These are phyloP conservation scores for Apostichopus leukothele DNA, from an alignment of 53 echinoderm and acorn worm genomes.

Conservation along the genomic window DNA sequence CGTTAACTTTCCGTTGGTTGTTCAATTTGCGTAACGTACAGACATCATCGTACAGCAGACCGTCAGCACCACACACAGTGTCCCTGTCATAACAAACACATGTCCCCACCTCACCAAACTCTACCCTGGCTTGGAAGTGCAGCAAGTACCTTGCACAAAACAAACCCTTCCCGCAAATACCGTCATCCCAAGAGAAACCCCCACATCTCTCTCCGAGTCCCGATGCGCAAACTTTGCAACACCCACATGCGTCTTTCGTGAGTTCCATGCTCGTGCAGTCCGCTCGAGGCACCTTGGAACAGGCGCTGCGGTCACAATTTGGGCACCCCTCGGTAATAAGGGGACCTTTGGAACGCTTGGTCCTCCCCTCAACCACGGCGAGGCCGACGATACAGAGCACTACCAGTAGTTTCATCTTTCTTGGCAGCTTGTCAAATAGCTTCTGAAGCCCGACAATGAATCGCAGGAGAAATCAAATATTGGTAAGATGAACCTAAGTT, in stretches of 20 bases:
- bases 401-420: slow-evolving; percentile 7
- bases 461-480: not conserved
- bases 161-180: slow-evolving; percentile 40
- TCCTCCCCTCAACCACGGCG: slow-evolving; percentile 5
- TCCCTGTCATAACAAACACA: slow-evolving; percentile 33
- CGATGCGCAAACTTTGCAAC: slow-evolving; percentile 37
- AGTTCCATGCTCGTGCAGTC: slow-evolving; percentile 17
- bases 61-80: slow-evolving; percentile 37
- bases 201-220: slow-evolving; percentile 44
- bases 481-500: slow-evolving; percentile 9
- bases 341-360: slow-evolving; percentile 9
- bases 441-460: not conserved
- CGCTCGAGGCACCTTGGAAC: slow-evolving; percentile 20
- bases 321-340: slow-evolving; percentile 36
- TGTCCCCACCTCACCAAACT: slow-evolving; percentile 39
- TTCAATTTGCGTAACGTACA: slow-evolving; percentile 22
- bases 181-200: slow-evolving; percentile 37
- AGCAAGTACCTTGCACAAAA: slow-evolving; percentile 35
- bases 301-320: slow-evolving; percentile 1
- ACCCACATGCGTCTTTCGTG: slow-evolving; percentile 39
- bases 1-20: slow-evolving; percentile 17
- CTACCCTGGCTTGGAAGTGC: slow-evolving; percentile 37
- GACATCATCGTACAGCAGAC: slow-evolving; percentile 15
- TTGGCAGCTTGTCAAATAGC: slow-evolving; percentile 20
- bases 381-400: slow-evolving; percentile 12